Base-by-base conservation (phyloP, 1,140 invertebrate species). In the Glomeris maerens region DNA sequence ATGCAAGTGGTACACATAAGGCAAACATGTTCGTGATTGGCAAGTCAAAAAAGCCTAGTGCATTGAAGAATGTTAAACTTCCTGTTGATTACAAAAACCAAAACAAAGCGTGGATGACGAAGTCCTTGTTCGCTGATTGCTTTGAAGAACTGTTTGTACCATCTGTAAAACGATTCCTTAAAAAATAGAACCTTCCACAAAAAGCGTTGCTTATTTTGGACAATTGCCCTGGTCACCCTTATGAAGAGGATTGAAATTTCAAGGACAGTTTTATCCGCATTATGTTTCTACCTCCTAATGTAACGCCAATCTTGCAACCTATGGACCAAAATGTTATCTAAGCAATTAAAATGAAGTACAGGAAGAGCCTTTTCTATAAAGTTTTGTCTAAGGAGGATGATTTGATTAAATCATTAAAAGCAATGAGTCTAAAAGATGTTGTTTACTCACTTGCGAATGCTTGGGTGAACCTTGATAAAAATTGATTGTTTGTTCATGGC, bases 341-440 rank as follows among this genome's bases (percentile, higher is more conserved):
- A 2, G 54, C 23, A 38, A 58, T 57, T 26, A 59, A 56, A 45
- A 59, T 50, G 21, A 31, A 51, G 13, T 59, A 59, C 41, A 53
- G n/a, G n/a, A n/a, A n/a, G n/a, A n/a, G n/a, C n/a, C n/a, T n/a
- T n/a, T n/a, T n/a, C n/a, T n/a, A n/a, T n/a, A n/a, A n/a, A n/a
- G n/a, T n/a, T n/a, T n/a, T n/a, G n/a, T n/a, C n/a, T n/a, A n/a
- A n/a, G n/a, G n/a, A n/a, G n/a, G n/a, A n/a, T n/a, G n/a, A n/a
- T n/a, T n/a, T n/a, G n/a, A n/a, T n/a, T n/a, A n/a, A n/a, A n/a
- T n/a, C n/a, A n/a, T n/a, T n/a, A n/a, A n/a, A n/a, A n/a, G n/a
- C n/a, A n/a, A n/a, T n/a, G n/a, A n/a, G n/a, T n/a, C n/a, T n/a
- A n/a, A n/a, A n/a, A n/a, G n/a, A n/a, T n/a, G n/a, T n/a, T n/a